Percentiles rank a stretch among this genome's conserved stretches.
phyloP scores from a whole-genome alignment of 64 coral and sea anemone species.

The Pocillopora verrucosa region DNA sequence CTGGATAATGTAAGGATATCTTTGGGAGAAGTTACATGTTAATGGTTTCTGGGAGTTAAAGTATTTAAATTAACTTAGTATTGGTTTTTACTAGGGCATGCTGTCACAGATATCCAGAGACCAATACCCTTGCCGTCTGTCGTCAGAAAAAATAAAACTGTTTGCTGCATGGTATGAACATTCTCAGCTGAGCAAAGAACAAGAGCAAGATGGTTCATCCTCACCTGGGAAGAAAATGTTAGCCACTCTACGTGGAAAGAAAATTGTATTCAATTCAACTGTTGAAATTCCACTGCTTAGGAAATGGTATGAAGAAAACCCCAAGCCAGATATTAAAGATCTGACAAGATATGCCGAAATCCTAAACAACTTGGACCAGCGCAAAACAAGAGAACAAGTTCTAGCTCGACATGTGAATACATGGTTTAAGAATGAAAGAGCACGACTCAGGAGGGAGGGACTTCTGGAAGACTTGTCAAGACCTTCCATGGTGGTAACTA shows the following conservation, averaged over 20 bases:
- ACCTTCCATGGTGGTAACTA: slow-evolving; percentile 70
- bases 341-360: slow-evolving; percentile 78
- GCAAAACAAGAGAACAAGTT: slow-evolving; percentile 73
- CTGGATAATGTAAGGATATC: too few relatives aligned
- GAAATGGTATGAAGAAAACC: slow-evolving; percentile 83
- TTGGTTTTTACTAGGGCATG: slow-evolving; percentile 67
- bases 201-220: slow-evolving; percentile 54
- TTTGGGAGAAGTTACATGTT: too few relatives aligned
- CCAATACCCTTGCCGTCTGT: slow-evolving; percentile 89
- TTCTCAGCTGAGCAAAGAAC: slow-evolving; percentile 63
- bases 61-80: too few relatives aligned
- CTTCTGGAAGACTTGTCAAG: slow-evolving; percentile 86
- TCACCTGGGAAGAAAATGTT: slow-evolving; percentile 64
- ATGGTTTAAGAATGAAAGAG: slow-evolving; percentile 99
- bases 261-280: slow-evolving; percentile 89
- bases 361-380: slow-evolving; percentile 80
- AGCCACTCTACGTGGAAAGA: slow-evolving; percentile 74
- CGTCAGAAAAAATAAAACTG: slow-evolving; percentile 86
- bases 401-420: slow-evolving; percentile 89
- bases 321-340: slow-evolving; percentile 81
- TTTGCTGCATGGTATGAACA: slow-evolving; percentile 96
- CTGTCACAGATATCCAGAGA: slow-evolving; percentile 96
- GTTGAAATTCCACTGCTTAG: slow-evolving; percentile 85
- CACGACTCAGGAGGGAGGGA: slow-evolving; percentile 73
- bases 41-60: too few relatives aligned